Evolutionary conservation across 92 coral and sea anemone species (phyloP), one percentile per base, ranked within the genome.

Genomic region (Parazoanthus atlanticus): DNA sequence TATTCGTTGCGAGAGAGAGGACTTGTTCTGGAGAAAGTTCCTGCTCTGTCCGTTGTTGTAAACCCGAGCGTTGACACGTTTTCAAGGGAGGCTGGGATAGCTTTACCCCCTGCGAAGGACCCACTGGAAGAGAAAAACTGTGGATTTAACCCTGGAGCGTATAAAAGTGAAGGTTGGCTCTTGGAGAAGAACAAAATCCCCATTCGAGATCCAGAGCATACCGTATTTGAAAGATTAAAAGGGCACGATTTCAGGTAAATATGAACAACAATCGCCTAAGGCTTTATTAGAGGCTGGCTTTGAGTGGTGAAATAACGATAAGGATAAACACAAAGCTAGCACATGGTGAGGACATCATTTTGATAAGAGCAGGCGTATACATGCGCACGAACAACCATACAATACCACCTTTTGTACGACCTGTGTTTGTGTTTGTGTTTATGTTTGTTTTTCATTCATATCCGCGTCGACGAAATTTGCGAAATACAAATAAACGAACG

Each of bases 111-210:
- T 34, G 85, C 70, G 11, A 86, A 82, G 67, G 78, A 78, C 31
- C 88, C 36, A 8, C 36, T 29, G 85, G 90, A 90, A 82, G 89
- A 91, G 72, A 88, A 86, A 29, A 90, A 86, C 74, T 88, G 92
- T 52, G 99, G 99, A n/a, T 97, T 91, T 95, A 91, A 91, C 75
- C 99, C 99, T 81, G 99, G 99, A 86, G 98, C 97, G 66, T 93
- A 79, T 82, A 95, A 93, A 74, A 80, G 86, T 54, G 92, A 90
- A 86, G 96, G 99, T 58, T 95, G 96, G 96, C 91, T 95, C 74
- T 66, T 95, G 89, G 98, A 94, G 78, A 93, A 90, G 89, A 97
- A 97, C 87, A 95, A 94, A 82, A 92, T 97, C 79, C 97, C 99
- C 1, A 91, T 93, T 58, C 85, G 73, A 19, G 94, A 90, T 86